These are phyloP conservation scores for Channa striata DNA, from an alignment of 2,797 vertebrate genomes.

Conservation along the genomic window DNA sequence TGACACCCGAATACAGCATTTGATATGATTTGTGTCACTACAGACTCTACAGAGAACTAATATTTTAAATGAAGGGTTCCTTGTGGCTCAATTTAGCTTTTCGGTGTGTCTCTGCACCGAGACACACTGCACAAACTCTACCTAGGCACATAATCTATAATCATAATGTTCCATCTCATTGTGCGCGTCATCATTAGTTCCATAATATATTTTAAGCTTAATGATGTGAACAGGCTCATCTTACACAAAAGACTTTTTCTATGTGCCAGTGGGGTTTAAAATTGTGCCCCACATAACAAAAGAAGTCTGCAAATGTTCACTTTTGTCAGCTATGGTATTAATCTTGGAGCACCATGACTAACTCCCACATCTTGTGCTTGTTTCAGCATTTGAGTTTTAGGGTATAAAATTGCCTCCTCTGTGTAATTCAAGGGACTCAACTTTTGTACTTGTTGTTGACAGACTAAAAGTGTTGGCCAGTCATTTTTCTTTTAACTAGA, in stretches of 20 bases:
- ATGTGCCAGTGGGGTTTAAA: not conserved
- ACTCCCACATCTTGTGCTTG: slow-evolving; percentile 13
- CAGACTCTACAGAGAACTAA: not conserved
- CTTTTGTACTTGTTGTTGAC: not conserved
- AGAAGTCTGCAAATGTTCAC: slow-evolving; percentile 31
- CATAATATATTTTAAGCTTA: slow-evolving; percentile 24
- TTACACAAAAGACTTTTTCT: slow-evolving; percentile 43
- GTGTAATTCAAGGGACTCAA: slow-evolving; percentile 8
- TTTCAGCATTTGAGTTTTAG: not conserved
- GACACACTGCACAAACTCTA: slow-evolving; percentile 15
- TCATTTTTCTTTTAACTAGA: slow-evolving; percentile 30
- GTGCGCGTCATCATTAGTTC: slow-evolving; percentile 28
- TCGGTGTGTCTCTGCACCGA: not conserved
- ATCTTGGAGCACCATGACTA: slow-evolving; percentile 10
- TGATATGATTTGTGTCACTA: too few species aligned
- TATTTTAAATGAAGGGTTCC: slow-evolving; percentile 13
- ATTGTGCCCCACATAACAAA: slow-evolving; percentile 31
- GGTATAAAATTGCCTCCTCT: slow-evolving; percentile 9
- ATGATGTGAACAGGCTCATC: slow-evolving; percentile 22
- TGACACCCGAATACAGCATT: not conserved
- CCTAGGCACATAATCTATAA: slow-evolving; percentile 35
- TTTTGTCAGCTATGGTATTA: slow-evolving; percentile 1
- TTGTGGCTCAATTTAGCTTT: not conserved
- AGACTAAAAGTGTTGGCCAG: slow-evolving; percentile 17
- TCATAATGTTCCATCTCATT: slow-evolving; percentile 41